Base-by-base conservation (phyloP, 2,888 invertebrate genomes). In the Laspeyria flexula region DNA sequence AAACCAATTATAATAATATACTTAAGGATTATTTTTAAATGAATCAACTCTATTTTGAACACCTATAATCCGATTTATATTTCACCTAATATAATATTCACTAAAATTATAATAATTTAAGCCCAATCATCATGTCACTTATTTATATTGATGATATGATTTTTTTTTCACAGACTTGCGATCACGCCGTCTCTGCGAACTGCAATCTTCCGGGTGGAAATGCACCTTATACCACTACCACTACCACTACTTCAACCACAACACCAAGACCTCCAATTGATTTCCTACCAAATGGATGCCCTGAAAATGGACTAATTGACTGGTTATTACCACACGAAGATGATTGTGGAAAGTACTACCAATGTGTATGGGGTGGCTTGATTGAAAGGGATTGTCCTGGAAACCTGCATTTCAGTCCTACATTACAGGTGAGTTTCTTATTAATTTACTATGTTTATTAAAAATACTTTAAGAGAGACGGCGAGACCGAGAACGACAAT, bases 361-460 rank as follows among this genome's bases (percentile, higher is more conserved):
- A 61, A 21, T 78, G 77, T 31, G 63, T 62, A 0, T 41, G 38
- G 12, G 74, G 75, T 1, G 25, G 55, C 4, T 40, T 52, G 38
- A 55, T 69, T 0, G 65, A 60, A 27, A 31, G 46, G 1, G 18
- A 56, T 0, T 81, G 82, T 30, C 52, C 66, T 0, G 23, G 50
- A 1, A 76, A 69, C 0, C 45, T 67, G 0, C 71, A 73, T 39
- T 82, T 82, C 66, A 76, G 73, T 43, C 68, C 65, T 3, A 23
- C 2, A 0, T n/a, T 58, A 6, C 76, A 77, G 71, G 81, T 77
- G 53, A 57, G 13, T 9, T 0, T 13, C 3, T 25, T 7, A 25
- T 7, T 25, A 25, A 7, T 25, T 3, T 21, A 21, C 2, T 21
- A 3, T 21, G 21, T 21, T 21, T n/a, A n/a, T 21, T 21, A 21